Evolutionary conservation across 2,113 vertebrate genomes (phyloP).

Genomic region (Thamnaconus septentrionalis): DNA sequence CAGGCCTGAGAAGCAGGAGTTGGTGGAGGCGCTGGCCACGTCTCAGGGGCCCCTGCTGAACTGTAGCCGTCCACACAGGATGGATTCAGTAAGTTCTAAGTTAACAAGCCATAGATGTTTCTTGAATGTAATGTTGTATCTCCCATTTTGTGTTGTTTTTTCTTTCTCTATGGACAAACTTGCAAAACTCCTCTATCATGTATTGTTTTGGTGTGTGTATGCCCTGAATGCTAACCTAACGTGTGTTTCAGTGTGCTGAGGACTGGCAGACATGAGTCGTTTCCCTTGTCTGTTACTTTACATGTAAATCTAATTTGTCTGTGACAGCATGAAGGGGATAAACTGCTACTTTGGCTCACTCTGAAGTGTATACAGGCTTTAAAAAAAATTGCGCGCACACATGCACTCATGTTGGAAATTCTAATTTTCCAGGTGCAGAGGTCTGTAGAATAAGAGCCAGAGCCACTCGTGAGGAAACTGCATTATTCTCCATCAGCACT

Average conservation of each 20-base stretch:
- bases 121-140: neutral
- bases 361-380: slow-evolving; percentile 29
- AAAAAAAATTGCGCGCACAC: neutral
- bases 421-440: slow-evolving; percentile 63
- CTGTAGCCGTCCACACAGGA: slow-evolving; percentile 1
- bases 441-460: slow-evolving; percentile 48
- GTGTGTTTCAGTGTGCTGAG: slow-evolving; percentile 16
- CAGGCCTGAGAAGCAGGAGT: slow-evolving; percentile 2
- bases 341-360: slow-evolving; percentile 23
- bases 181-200: slow-evolving; percentile 5
- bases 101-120: slow-evolving; percentile 13
- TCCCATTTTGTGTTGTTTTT: too few relatives aligned
- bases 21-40: slow-evolving; percentile 1
- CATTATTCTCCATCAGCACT: slow-evolving; percentile 52
- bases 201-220: neutral
- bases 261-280: slow-evolving; percentile 17
- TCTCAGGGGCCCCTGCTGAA: slow-evolving; percentile 24
- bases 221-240: neutral
- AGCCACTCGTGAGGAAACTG: slow-evolving; percentile 55
- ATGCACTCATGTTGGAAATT: slow-evolving; percentile 31
- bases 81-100: too few relatives aligned
- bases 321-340: slow-evolving; percentile 27
- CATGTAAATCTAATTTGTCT: slow-evolving; percentile 57
- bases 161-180: slow-evolving; percentile 3
- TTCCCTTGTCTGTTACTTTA: slow-evolving; percentile 35